A percentile compares a stretch with the other conserved stretches of the same genome.
These are phyloP conservation scores for Tinea trinotella DNA, from an alignment of 2,888 invertebrate genomes.

Conservation along the genomic window DNA sequence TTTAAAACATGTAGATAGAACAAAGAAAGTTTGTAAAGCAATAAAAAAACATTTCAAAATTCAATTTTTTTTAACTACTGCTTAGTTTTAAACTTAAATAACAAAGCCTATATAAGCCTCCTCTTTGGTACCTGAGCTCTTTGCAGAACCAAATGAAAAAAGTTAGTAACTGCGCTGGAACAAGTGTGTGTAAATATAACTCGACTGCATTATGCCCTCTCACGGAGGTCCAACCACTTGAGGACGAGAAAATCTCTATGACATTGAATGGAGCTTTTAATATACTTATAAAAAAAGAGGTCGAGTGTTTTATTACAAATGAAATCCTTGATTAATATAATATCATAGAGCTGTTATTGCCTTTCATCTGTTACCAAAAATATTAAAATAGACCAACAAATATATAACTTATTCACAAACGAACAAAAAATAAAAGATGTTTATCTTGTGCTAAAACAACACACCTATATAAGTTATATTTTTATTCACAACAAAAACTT, in stretches of 20 bases:
- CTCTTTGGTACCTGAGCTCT: conserved; percentile 1
- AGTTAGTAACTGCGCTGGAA: conserved; percentile 22
- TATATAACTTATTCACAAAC: no score
- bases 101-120: neutral
- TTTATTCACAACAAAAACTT: no score
- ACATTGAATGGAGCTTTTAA: conserved; percentile 1
- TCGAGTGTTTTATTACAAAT: neutral
- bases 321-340: neutral
- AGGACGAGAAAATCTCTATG: neutral
- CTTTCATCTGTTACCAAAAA: no score
- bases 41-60: neutral
- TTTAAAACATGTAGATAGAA: no score
- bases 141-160: conserved; percentile 9
- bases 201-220: conserved; percentile 29
- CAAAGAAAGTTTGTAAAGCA: no score
- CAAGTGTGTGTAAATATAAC: conserved; percentile 39
- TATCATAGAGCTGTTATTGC: no score
- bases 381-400: no score
- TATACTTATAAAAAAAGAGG: neutral
- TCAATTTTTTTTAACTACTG: neutral
- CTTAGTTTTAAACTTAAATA: neutral
- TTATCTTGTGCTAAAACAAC: no score
- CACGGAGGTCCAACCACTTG: neutral
- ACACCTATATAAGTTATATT: no score
- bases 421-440: no score